Conservation (phyloP, 2,113 vertebrate genomes). For the Terrapene triunguis region DNA sequence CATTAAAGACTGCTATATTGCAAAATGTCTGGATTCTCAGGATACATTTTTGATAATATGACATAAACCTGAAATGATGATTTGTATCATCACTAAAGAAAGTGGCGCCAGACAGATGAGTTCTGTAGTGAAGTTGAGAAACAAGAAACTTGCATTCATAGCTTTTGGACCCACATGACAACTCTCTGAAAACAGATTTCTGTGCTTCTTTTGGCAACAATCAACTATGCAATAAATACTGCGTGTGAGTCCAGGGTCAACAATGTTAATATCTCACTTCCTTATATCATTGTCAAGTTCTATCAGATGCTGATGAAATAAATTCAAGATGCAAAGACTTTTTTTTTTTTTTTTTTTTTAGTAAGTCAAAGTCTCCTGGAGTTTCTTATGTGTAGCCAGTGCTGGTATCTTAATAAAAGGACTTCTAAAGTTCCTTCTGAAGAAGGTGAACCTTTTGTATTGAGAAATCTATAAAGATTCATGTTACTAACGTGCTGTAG, state of each 20-base stretch:
- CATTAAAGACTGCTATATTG: not conserved
- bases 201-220: not conserved
- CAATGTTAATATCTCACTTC: not conserved
- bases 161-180: not conserved
- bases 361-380: not conserved
- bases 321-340: not conserved
- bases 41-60: not conserved
- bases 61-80: not conserved
- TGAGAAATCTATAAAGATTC: not conserved
- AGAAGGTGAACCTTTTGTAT: not conserved
- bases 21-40: not conserved
- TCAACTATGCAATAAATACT: not conserved
- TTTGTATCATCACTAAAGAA: not conserved
- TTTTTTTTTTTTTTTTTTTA: not conserved
- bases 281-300: not conserved
- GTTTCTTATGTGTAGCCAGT: not conserved
- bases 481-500: accelerated
- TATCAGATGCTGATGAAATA: not conserved
- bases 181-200: not conserved
- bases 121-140: not conserved
- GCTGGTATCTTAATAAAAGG: not conserved
- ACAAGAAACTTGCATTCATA: not conserved
- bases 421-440: not conserved
- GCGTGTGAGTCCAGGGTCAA: accelerated
- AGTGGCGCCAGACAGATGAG: not conserved